Conservation (phyloP, 2,888 invertebrate genomes). For the Acleris literana region DNA sequence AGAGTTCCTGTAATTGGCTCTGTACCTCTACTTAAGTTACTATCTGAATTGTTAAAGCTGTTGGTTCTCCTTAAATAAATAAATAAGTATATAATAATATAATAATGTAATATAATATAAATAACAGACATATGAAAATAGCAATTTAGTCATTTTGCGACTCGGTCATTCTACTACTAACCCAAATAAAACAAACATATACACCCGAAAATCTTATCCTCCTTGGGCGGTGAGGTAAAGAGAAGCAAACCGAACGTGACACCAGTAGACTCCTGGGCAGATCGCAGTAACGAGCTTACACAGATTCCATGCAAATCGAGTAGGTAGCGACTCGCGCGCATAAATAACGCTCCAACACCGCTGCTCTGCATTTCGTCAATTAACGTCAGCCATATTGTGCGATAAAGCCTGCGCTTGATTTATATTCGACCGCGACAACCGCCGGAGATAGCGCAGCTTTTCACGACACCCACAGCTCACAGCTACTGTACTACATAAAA, state of each 20-base stretch:
- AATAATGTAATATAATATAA: too few relatives aligned
- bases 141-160: too few relatives aligned
- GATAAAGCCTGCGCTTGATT: conserved; percentile 52
- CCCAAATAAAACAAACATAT: too few relatives aligned
- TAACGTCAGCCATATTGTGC: conserved; percentile 66
- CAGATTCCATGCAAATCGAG: conserved; percentile 75
- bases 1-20: too few relatives aligned
- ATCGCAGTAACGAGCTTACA: conserved; percentile 71
- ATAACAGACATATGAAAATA: too few relatives aligned
- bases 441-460: conserved; percentile 42
- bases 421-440: conserved; percentile 47
- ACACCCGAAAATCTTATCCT: too few relatives aligned
- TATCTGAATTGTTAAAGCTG: too few relatives aligned
- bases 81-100: too few relatives aligned
- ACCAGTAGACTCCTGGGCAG: conserved; percentile 55
- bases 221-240: not conserved
- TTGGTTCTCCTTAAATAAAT: too few relatives aligned
- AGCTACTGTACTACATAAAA: conserved; percentile 8
- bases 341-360: conserved; percentile 60
- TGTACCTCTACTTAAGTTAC: too few relatives aligned
- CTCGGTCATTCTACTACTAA: too few relatives aligned
- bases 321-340: conserved; percentile 65
- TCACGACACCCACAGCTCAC: conserved; percentile 38
- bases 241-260: conserved; percentile 55
- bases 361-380: conserved; percentile 67